Conservation (phyloP, 2,888 invertebrate genomes). For the Parthenolecanium corni region DNA sequence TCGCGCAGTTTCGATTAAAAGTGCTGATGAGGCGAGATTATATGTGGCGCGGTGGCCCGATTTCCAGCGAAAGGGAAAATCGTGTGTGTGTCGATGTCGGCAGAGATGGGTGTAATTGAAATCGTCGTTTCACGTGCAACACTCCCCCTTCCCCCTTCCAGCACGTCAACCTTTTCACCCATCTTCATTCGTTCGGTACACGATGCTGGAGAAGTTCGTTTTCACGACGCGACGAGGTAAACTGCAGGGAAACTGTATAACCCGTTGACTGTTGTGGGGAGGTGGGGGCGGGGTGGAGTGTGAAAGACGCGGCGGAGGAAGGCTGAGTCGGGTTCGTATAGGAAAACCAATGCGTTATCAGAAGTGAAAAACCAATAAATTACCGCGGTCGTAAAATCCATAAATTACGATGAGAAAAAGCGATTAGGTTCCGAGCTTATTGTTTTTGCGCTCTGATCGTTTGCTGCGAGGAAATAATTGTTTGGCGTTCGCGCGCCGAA, state of each 20-base stretch:
- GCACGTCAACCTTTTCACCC: neutral
- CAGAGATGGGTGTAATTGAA: slow-evolving; percentile 2
- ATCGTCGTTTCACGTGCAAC: slow-evolving; percentile 7
- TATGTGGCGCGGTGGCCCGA: neutral
- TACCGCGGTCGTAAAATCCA: neutral
- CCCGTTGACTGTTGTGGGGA: neutral
- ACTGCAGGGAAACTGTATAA: neutral
- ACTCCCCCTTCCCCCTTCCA: neutral
- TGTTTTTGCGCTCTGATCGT: too few species aligned
- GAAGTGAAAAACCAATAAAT: slow-evolving; percentile 8
- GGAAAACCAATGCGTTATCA: too few species aligned
- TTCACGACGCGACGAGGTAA: neutral
- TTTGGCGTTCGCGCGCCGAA: too few species aligned
- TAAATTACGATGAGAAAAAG: slow-evolving; percentile 19
- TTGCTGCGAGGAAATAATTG: too few species aligned
- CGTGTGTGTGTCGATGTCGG: neutral
- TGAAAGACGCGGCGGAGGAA: neutral
- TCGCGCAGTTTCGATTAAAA: slow-evolving; percentile 12
- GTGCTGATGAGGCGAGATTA: slow-evolving; percentile 22
- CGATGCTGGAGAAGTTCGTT: neutral
- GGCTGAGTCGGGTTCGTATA: too few species aligned
- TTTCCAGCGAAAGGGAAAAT: too few species aligned
- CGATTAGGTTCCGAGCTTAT: neutral
- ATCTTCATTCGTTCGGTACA: neutral
- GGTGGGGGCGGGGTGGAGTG: neutral